phyloP scores from a whole-genome alignment of 2,888 invertebrate species.

The Oithona nana region DNA sequence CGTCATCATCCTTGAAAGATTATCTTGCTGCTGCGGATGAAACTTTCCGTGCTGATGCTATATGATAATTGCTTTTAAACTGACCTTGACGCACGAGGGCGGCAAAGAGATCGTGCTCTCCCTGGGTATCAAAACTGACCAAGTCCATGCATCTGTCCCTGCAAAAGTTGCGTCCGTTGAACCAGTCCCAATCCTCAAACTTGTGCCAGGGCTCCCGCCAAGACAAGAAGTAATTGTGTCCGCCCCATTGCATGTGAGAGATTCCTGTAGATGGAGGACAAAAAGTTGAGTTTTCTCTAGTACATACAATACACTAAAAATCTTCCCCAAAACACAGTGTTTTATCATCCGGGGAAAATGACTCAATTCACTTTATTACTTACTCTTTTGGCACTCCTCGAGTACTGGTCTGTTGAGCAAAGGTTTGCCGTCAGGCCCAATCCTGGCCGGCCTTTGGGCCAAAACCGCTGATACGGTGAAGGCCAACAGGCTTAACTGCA shows the following conservation, averaged over 20 bases:
- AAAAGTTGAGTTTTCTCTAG: too few relatives aligned
- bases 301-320: not conserved
- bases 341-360: not conserved
- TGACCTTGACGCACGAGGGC: slow-evolving; percentile 12
- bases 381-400: slow-evolving; percentile 17
- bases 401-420: slow-evolving; percentile 15
- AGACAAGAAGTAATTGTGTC: slow-evolving; percentile 16
- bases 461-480: not conserved
- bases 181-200: slow-evolving; percentile 40
- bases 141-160: slow-evolving; percentile 82
- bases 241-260: slow-evolving; percentile 13
- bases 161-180: slow-evolving; percentile 74
- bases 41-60: not conserved
- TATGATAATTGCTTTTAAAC: not conserved
- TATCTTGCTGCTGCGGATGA: too few relatives aligned
- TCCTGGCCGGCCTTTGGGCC: slow-evolving; percentile 11
- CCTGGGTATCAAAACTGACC: slow-evolving; percentile 69
- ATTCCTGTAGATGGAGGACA: slow-evolving; percentile 1
- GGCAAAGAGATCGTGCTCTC: slow-evolving; percentile 56
- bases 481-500: not conserved
- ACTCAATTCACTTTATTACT: slow-evolving; percentile 1
- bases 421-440: slow-evolving; percentile 17
- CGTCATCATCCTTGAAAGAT: too few relatives aligned
- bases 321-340: not conserved
- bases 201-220: slow-evolving; percentile 18